Evolutionary conservation across 2,888 invertebrate genomes (phyloP).

Genomic region (Cylloceria caligata): DNA sequence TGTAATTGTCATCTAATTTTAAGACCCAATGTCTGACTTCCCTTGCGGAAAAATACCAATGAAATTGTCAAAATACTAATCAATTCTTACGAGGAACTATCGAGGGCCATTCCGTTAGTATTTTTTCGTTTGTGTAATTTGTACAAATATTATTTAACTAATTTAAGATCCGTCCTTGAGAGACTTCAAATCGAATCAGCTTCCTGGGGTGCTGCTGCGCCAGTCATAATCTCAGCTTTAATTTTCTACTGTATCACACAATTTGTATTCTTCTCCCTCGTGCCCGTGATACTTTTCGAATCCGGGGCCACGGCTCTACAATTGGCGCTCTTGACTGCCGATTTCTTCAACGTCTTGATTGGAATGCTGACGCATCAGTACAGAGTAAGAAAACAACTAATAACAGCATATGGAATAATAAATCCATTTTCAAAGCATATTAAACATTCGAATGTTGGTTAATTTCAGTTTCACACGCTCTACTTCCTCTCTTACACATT

Average conservation of each 20-base stretch:
- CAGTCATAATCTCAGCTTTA: slow-evolving; percentile 86
- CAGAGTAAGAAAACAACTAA: slow-evolving; percentile 86
- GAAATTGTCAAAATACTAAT: too few species aligned
- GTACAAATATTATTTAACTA: neutral
- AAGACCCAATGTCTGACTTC: too few species aligned
- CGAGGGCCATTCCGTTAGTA: too few species aligned
- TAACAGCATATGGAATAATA: too few species aligned
- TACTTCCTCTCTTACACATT: slow-evolving; percentile 93
- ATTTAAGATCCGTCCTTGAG: slow-evolving; percentile 87
- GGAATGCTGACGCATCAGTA: slow-evolving; percentile 93
- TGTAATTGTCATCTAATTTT: slow-evolving; percentile 86
- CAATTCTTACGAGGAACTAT: too few species aligned
- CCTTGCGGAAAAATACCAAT: too few species aligned
- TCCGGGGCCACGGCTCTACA: slow-evolving; percentile 94
- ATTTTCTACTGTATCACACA: slow-evolving; percentile 89
- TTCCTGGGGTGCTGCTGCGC: slow-evolving; percentile 86
- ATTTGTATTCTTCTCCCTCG: slow-evolving; percentile 91
- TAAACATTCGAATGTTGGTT: neutral
- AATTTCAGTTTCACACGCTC: slow-evolving; percentile 91
- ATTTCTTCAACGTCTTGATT: slow-evolving; percentile 93
- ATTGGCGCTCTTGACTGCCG: slow-evolving; percentile 92
- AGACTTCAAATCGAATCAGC: slow-evolving; percentile 88
- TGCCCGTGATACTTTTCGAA: slow-evolving; percentile 90
- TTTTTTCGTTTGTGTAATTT: neutral
- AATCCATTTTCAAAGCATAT: slow-evolving; percentile 14